Evolutionary conservation across 2,888 invertebrate species (phyloP).

Genomic region (Aleiodes alternator): DNA sequence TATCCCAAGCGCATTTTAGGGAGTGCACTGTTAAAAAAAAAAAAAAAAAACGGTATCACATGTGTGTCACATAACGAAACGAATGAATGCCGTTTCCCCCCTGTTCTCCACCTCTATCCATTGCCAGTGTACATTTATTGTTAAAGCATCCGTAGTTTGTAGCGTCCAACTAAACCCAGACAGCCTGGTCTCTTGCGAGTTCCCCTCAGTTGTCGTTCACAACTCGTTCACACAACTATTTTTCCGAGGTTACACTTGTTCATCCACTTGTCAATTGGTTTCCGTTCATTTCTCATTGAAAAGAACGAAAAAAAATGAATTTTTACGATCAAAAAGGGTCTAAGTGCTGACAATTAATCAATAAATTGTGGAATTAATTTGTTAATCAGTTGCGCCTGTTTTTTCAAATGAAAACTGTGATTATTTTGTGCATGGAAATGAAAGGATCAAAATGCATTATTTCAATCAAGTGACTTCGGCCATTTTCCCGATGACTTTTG

Average conservation of each 20-base stretch:
- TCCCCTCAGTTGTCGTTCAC: conserved; percentile 3
- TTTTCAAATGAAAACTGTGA: not conserved
- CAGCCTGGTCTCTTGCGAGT: conserved; percentile 2
- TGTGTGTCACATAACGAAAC: conserved; percentile 26
- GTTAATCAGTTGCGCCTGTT: not conserved
- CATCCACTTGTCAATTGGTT: conserved; percentile 14
- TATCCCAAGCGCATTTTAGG: conserved; percentile 9
- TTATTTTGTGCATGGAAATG: not conserved
- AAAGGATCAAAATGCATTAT: conserved; percentile 1
- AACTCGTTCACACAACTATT: conserved; percentile 23
- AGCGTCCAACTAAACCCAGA: conserved; percentile 27
- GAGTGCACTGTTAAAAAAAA: not conserved
- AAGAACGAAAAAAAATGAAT: not conserved
- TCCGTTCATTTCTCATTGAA: not conserved
- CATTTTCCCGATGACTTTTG: conserved; percentile 20
- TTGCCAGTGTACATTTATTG: conserved; percentile 3
- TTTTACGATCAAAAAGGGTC: not conserved
- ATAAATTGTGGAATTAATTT: not conserved
- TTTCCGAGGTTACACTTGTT: conserved; percentile 4
- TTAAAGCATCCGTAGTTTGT: conserved; percentile 21
- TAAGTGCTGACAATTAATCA: no score
- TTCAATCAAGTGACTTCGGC: not conserved
- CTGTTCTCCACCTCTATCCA: not conserved
- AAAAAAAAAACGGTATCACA: not conserved
- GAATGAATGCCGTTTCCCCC: not conserved